A percentile compares a stretch with the other conserved stretches of the same genome.
Conservation (phyloP, 2,888 invertebrate genomes). For the Reticulitermes lucifugus region DNA sequence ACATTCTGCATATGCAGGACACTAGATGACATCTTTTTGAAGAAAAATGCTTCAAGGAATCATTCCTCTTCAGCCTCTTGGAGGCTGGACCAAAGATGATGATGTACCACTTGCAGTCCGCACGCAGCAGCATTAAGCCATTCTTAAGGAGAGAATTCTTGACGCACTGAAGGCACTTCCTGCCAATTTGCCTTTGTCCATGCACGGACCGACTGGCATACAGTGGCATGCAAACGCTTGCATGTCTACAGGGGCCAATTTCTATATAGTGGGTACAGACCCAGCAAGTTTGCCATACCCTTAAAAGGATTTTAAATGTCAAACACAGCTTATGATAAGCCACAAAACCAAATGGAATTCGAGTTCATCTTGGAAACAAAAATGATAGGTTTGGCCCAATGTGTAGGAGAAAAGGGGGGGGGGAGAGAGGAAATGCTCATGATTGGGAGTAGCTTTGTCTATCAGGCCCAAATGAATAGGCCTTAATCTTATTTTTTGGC, state of each 20-base stretch:
- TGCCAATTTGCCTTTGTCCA: slow-evolving; percentile 99
- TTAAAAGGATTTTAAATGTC: too few relatives aligned
- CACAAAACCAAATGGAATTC: too few relatives aligned
- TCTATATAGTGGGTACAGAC: too few relatives aligned
- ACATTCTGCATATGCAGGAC: slow-evolving; percentile 96
- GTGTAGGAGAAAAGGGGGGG: too few relatives aligned
- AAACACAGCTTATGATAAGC: too few relatives aligned
- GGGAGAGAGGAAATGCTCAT: too few relatives aligned
- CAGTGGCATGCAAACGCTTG: slow-evolving; percentile 95
- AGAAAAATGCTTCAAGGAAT: slow-evolving; percentile 91
- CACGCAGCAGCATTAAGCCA: slow-evolving; percentile 93
- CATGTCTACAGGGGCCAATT: slow-evolving; percentile 71
- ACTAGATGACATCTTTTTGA: slow-evolving; percentile 81
- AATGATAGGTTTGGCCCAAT: too few relatives aligned
- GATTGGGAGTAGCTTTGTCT: too few relatives aligned
- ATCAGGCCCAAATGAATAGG: too few relatives aligned
- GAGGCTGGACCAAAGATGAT: slow-evolving; percentile 98
- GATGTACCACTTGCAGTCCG: slow-evolving; percentile 94
- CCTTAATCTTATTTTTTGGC: too few relatives aligned
- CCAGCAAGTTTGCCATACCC: too few relatives aligned
- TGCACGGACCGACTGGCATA: slow-evolving; percentile 97
- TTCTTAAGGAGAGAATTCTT: slow-evolving; percentile 86
- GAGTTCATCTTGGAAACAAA: too few relatives aligned
- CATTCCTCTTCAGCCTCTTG: slow-evolving; percentile 96
- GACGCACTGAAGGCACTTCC: slow-evolving; percentile 88